A percentile compares a stretch with the other conserved stretches of the same genome.
Evolutionary conservation across 2,888 invertebrate species (phyloP).

Genomic region (Rugalucina vietnamica): DNA sequence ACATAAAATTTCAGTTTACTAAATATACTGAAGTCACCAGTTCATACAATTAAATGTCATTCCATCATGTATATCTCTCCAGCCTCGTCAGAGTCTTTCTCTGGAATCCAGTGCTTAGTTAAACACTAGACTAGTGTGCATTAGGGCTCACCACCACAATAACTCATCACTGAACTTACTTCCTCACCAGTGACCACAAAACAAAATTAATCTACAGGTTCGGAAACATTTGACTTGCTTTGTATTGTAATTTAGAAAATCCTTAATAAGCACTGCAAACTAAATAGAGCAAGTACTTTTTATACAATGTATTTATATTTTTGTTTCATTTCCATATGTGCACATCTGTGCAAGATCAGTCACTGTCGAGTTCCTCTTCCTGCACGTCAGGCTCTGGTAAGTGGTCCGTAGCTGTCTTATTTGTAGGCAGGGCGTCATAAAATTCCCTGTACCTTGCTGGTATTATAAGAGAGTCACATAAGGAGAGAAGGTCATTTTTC

Average conservation of each 20-base stretch:
- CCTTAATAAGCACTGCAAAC: neutral
- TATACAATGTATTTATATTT: no score
- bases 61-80: no score
- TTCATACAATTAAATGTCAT: no score
- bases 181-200: neutral
- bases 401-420: neutral
- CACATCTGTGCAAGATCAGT: neutral
- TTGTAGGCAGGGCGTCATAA: constrained; percentile 19
- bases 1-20: no score
- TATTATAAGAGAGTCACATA: constrained; percentile 15
- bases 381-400: constrained; percentile 16
- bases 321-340: neutral
- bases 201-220: neutral
- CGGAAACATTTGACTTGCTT: neutral
- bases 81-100: no score
- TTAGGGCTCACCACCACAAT: no score
- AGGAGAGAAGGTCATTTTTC: constrained; percentile 18
- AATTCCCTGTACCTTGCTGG: neutral
- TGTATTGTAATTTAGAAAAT: neutral
- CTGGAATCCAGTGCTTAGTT: no score
- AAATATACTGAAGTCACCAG: no score
- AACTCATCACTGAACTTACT: neutral
- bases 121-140: no score
- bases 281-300: neutral
- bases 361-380: constrained; percentile 19